Percentiles rank a stretch among this genome's conserved stretches.
These are phyloP conservation scores for Drosophila percnosoma DNA, from an alignment of 2,888 invertebrate species.

Conservation along the genomic window DNA sequence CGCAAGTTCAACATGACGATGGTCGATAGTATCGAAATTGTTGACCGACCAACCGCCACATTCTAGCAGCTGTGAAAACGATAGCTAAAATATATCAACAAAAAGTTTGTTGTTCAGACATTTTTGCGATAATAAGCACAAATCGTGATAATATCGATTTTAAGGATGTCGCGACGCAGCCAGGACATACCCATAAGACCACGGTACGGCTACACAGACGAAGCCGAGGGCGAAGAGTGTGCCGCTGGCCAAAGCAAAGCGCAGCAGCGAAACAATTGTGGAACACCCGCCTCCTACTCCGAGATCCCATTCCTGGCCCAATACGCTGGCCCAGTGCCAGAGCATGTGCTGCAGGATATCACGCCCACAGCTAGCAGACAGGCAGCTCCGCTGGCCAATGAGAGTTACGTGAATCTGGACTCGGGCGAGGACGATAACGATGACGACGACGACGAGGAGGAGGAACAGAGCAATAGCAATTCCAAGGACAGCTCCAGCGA, in stretches of 20 bases:
- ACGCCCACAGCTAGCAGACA: constrained; percentile 53
- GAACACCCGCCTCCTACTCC: constrained; percentile 73
- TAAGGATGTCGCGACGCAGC: constrained; percentile 70
- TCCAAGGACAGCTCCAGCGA: constrained; percentile 78
- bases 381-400: constrained; percentile 20
- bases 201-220: constrained; percentile 76
- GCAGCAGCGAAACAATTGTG: constrained; percentile 35
- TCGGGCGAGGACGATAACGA: constrained; percentile 62
- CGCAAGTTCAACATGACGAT: no score
- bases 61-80: constrained; percentile 21
- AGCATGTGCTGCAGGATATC: constrained; percentile 66
- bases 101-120: constrained; percentile 5
- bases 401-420: constrained; percentile 55
- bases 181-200: constrained; percentile 82
- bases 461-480: constrained; percentile 71
- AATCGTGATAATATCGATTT: no score
- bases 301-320: constrained; percentile 82
- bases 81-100: constrained; percentile 11
- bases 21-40: background rate
- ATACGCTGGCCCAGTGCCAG: constrained; percentile 74
- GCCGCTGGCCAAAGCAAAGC: constrained; percentile 17
- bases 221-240: constrained; percentile 58
- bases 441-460: constrained; percentile 60
- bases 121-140: constrained; percentile 5
- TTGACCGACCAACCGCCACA: constrained; percentile 1